These are phyloP conservation scores for Melikaiella ostensackeni DNA, from an alignment of 2,888 invertebrate species.

Conservation along the genomic window DNA sequence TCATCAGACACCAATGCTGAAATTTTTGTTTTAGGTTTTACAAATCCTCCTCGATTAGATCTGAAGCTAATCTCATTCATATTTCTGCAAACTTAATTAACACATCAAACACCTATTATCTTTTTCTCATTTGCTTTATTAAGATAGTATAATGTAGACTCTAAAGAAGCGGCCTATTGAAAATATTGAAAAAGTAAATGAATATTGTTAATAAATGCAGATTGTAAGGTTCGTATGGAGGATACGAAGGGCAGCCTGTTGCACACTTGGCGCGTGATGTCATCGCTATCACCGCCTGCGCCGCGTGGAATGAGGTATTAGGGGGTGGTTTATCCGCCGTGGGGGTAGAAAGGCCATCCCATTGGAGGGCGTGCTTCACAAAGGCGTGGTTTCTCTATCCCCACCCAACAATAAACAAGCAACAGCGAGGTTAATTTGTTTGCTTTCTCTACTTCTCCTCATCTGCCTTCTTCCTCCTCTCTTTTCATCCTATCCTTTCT, in stretches of 20 bases:
- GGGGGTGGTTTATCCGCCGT: conserved; percentile 59
- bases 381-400: conserved; percentile 74
- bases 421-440: conserved; percentile 74
- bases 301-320: conserved; percentile 53
- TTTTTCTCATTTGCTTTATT: too few species aligned
- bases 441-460: conserved; percentile 64
- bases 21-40: background rate
- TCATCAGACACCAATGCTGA: background rate
- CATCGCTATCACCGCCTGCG: conserved; percentile 59
- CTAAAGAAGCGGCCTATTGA: too few species aligned
- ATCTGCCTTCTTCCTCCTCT: conserved; percentile 42
- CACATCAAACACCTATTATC: too few species aligned
- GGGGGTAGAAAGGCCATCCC: conserved; percentile 62
- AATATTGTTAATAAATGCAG: background rate
- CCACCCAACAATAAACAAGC: conserved; percentile 76
- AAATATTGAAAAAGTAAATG: too few species aligned
- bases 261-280: conserved; percentile 72
- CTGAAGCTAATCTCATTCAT: too few species aligned
- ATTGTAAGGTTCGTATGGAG: conserved; percentile 6
- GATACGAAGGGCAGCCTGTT: conserved; percentile 71
- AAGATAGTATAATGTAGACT: too few species aligned
- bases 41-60: too few species aligned
- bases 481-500: conserved; percentile 43
- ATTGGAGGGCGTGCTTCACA: conserved; percentile 74
- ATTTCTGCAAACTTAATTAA: too few species aligned